Conservation (phyloP, 1,140 invertebrate genomes). For the Heliconius melpomene region DNA sequence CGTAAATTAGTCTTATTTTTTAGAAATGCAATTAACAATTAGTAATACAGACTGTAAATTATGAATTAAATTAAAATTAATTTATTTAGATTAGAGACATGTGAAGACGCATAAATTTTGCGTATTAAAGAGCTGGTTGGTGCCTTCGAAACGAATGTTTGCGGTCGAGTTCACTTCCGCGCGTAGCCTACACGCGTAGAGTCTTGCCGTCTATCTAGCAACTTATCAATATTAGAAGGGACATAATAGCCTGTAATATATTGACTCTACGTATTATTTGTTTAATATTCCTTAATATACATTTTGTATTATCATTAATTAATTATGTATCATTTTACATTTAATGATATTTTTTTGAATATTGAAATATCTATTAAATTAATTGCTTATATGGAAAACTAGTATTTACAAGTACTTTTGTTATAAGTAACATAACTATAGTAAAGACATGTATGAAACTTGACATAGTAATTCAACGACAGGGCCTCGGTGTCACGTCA, state of each 20-base stretch:
- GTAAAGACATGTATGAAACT: not conserved
- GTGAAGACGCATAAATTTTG: slow-evolving; percentile 29
- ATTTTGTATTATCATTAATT: too few species aligned
- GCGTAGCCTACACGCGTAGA: not conserved
- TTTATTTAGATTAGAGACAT: slow-evolving; percentile 19
- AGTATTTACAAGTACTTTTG: not conserved
- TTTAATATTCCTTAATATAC: not conserved
- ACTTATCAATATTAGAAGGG: not conserved
- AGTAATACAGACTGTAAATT: not conserved
- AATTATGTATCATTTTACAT: too few species aligned
- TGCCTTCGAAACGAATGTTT: slow-evolving; percentile 22
- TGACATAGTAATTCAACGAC: slow-evolving; percentile 15
- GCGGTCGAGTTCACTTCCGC: slow-evolving; percentile 20
- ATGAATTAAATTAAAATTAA: slow-evolving; percentile 10
- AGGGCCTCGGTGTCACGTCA: not conserved
- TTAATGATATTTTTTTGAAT: not conserved
- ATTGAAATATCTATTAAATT: not conserved
- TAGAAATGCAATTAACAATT: not conserved
- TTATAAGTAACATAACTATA: not conserved
- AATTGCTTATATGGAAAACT: not conserved
- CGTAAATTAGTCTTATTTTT: not conserved
- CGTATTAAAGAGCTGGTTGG: slow-evolving; percentile 9
- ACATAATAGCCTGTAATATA: not conserved
- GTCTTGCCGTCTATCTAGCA: not conserved
- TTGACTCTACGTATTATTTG: not conserved